A percentile compares a stretch with the other conserved stretches of the same genome.
Evolutionary conservation across 2,888 invertebrate genomes (phyloP).

Genomic region (Pelosia muscerda): DNA sequence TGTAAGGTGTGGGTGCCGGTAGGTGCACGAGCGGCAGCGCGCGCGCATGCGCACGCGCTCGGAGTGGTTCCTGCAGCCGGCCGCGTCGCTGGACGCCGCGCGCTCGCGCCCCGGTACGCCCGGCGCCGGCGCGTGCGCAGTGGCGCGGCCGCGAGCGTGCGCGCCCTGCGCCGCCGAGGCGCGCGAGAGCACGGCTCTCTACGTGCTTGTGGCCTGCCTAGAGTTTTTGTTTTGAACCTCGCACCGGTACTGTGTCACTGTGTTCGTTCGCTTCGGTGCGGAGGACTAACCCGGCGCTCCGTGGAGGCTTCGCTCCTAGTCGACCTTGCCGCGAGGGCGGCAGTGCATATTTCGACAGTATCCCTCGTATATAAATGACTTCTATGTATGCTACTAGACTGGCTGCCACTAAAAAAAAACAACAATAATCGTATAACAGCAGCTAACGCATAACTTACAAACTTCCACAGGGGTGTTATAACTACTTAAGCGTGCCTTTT

Average conservation of each 20-base stretch:
- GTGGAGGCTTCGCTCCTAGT: slow-evolving; percentile 59
- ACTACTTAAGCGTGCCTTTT: too few species aligned
- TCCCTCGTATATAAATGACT: background rate
- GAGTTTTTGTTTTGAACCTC: slow-evolving; percentile 85
- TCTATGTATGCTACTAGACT: background rate
- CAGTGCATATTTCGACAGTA: background rate
- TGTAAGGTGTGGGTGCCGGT: slow-evolving; percentile 60
- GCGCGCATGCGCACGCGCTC: slow-evolving; percentile 98
- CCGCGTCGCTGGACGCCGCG: slow-evolving; percentile 83
- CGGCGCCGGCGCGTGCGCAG: slow-evolving; percentile 66
- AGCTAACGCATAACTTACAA: background rate
- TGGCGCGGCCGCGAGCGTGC: slow-evolving; percentile 72
- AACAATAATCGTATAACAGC: too few species aligned
- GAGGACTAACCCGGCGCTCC: slow-evolving; percentile 70
- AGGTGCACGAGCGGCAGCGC: slow-evolving; percentile 98
- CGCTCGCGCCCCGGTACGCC: slow-evolving; percentile 80
- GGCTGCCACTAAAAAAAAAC: background rate
- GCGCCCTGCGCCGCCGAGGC: slow-evolving; percentile 52
- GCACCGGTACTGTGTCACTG: slow-evolving; percentile 81
- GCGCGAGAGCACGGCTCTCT: slow-evolving; percentile 81
- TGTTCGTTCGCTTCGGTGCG: slow-evolving; percentile 80
- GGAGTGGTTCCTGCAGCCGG: slow-evolving; percentile 97
- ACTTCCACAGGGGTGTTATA: background rate
- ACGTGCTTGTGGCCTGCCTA: slow-evolving; percentile 86
- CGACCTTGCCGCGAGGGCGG: background rate